Base-by-base conservation (phyloP, 2,888 invertebrate species). In the Yponomeuta malinellus region DNA sequence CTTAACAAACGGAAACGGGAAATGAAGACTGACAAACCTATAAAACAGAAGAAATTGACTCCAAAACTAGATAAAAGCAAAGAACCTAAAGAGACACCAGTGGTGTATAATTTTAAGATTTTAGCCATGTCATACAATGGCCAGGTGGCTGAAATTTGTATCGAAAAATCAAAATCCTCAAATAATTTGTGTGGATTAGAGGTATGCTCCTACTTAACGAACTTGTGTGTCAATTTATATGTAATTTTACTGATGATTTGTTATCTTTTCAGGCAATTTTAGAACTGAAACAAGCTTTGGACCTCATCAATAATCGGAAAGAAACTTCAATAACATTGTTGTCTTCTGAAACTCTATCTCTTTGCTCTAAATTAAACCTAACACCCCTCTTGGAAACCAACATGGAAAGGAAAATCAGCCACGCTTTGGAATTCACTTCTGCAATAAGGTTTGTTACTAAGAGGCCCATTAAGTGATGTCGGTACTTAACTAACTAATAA, bases 281-380 rank as follows among this genome's bases (percentile, higher is more conserved):
- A 78, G 97, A 97, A 83, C 87, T 98, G 73, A 93, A 94, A 71
- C 93, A 94, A 72, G 95, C 95, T 15, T 85, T 98, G 72, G 92
- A 93, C 66, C 77, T 79, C 74, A 79, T 90, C 69, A 83, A 89
- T 74, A 78, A 75, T 69, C 83, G 76, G 71, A 81, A 83, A 72
- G 85, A 93, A 87, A 78, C 93, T 93, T 84, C 93, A 76, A 93
- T 94, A 2, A 96, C 98, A 72, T 88, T 96, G 74, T 83, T 98
- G 33, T 95, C 95, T 70, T 96, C 97, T 9, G 95, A 95, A 71
- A 95, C 95, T 70, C 94, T 94, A 68, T 94, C 94, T 67, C 96
- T 97, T 80, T 97, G 97, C 82, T 95, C 96, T 75, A 97, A 97
- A 43, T 90, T 98, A 74, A 97, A 98, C 86, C 94, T 97, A 72